Conservation (phyloP, 2,888 invertebrate genomes). For the Heliconius ismenius region DNA sequence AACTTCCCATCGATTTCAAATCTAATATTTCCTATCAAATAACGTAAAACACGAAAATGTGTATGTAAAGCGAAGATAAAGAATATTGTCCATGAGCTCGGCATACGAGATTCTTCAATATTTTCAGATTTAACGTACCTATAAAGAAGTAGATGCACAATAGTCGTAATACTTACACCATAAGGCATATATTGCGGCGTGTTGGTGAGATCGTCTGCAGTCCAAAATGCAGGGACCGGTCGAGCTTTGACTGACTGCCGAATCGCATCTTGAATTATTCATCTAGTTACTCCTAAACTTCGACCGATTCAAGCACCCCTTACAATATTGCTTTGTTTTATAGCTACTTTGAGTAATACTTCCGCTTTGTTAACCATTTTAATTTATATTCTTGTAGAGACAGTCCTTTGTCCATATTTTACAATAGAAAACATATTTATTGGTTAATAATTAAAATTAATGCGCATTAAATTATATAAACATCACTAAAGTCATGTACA, state of each 20-base stretch:
- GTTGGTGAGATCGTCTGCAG: constrained; percentile 46
- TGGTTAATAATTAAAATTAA: not conserved
- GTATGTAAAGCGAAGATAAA: constrained; percentile 61
- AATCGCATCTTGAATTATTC: constrained; percentile 78
- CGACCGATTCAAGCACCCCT: constrained; percentile 57
- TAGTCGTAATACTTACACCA: constrained; percentile 24
- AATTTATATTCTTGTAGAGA: constrained; percentile 22
- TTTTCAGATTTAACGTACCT: constrained; percentile 58
- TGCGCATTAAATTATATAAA: too few species aligned
- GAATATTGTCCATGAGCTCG: constrained; percentile 63
- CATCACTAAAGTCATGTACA: not conserved
- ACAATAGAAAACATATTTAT: not conserved
- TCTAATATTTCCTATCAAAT: constrained; percentile 43
- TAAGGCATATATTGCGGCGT: constrained; percentile 31
- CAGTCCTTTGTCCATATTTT: not conserved
- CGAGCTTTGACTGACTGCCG: constrained; percentile 76
- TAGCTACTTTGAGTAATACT: constrained; percentile 65
- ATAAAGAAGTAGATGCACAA: constrained; percentile 15
- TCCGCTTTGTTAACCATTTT: constrained; percentile 46
- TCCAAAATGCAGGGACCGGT: constrained; percentile 69
- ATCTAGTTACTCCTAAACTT: constrained; percentile 70
- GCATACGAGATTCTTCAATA: constrained; percentile 67
- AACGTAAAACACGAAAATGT: constrained; percentile 45
- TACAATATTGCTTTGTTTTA: constrained; percentile 73
- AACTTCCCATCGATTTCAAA: constrained; percentile 32